phyloP scores from a whole-genome alignment of 2,797 vertebrate species.

The Mormyrus hasselquistii region DNA sequence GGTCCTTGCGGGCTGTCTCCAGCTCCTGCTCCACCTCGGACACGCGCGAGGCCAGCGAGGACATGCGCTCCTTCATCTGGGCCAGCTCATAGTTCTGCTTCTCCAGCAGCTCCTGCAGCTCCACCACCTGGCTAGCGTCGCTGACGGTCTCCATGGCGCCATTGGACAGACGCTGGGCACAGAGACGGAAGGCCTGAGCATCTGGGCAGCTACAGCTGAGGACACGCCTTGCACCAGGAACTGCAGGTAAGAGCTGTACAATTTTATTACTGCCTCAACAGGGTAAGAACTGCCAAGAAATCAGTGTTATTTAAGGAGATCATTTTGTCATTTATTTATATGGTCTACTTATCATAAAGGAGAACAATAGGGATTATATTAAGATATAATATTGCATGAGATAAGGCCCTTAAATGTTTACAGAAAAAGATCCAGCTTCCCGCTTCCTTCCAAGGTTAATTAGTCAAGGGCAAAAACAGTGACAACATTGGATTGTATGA shows the following conservation, averaged over 20 bases:
- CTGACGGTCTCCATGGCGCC: conserved; percentile 89
- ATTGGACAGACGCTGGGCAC: conserved; percentile 82
- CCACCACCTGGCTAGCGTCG: conserved; percentile 87
- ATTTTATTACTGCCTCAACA: not conserved
- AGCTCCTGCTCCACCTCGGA: conserved; percentile 96
- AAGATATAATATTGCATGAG: not conserved
- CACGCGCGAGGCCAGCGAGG: conserved; percentile 83
- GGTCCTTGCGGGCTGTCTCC: conserved; percentile 91
- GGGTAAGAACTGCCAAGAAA: not conserved
- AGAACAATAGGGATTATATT: not conserved
- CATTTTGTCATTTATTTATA: not conserved
- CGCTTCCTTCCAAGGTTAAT: not conserved
- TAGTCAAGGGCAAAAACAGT: not conserved
- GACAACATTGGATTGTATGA: not conserved
- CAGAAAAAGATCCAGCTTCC: not conserved
- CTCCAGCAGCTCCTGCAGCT: conserved; percentile 93
- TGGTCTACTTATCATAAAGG: not conserved
- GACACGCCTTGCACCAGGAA: not conserved
- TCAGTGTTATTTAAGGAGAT: not conserved
- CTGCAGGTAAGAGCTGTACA: not conserved
- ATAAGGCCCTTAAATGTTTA: not conserved
- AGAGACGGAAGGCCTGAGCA: not conserved
- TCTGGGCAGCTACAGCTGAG: not conserved
- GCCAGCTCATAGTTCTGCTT: conserved; percentile 97
- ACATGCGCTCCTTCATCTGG: conserved; percentile 97